phyloP scores from a whole-genome alignment of 2,113 vertebrate genomes.

The Anoura caudifer region DNA sequence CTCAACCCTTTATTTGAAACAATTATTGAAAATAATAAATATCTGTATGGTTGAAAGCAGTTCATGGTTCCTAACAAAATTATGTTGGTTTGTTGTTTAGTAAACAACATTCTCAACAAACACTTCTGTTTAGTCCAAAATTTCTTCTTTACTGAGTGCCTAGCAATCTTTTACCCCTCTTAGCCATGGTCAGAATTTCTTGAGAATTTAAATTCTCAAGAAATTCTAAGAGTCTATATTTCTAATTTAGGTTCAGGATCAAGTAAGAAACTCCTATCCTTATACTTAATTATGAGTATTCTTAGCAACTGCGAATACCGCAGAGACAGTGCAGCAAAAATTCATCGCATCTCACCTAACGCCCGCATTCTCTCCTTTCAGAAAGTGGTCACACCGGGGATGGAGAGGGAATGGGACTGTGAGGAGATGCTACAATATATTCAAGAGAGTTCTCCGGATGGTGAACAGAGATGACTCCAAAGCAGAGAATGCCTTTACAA shows the following conservation, averaged over 20 bases:
- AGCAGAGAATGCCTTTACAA: background rate
- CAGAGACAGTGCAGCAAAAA: background rate
- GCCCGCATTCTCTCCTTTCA: background rate
- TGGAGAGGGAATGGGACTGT: background rate
- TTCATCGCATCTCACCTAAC: background rate
- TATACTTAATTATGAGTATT: background rate
- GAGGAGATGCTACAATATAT: background rate
- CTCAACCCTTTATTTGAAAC: background rate
- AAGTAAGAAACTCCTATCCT: background rate
- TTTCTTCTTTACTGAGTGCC: background rate
- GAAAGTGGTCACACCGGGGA: background rate
- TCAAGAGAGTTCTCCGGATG: background rate
- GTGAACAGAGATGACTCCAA: background rate
- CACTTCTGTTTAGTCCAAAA: background rate
- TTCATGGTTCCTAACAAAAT: background rate
- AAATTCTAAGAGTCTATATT: background rate
- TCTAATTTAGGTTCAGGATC: background rate
- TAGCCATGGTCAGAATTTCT: constrained; percentile 1
- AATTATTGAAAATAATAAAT: background rate
- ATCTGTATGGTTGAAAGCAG: background rate
- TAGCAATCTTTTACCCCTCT: background rate
- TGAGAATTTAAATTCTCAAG: background rate
- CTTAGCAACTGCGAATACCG: background rate
- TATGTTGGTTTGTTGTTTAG: background rate
- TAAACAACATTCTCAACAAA: background rate